Percentiles rank a stretch among this genome's conserved stretches.
Conservation (phyloP, 2,113 vertebrate genomes). For the chimpanzee (Pan troglodytes) region NHGRI_mPanTro3-v2.1_pri NC_072419.2:45331001-45331500, state of each 20-base stretch:
- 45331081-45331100: background rate
- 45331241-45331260: background rate
- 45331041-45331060: background rate
- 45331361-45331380: too few species aligned
- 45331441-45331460: too few species aligned
- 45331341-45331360: accelerated
- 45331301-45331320: accelerated
- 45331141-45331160: background rate
- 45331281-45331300: too few species aligned
- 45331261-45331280: background rate
- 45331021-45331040: background rate
- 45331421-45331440: background rate
- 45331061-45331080: background rate
- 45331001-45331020: background rate
- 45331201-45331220: background rate
- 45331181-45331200: background rate
- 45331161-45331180: background rate
- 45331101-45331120: background rate
- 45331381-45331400: background rate
- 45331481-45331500: background rate
- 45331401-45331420: background rate
- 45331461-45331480: background rate
- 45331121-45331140: background rate
- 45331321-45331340: background rate
- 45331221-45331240: background rate